These are phyloP conservation scores for Grantiella picta DNA, from an alignment of 2,113 vertebrate species.

Conservation along the genomic window DNA sequence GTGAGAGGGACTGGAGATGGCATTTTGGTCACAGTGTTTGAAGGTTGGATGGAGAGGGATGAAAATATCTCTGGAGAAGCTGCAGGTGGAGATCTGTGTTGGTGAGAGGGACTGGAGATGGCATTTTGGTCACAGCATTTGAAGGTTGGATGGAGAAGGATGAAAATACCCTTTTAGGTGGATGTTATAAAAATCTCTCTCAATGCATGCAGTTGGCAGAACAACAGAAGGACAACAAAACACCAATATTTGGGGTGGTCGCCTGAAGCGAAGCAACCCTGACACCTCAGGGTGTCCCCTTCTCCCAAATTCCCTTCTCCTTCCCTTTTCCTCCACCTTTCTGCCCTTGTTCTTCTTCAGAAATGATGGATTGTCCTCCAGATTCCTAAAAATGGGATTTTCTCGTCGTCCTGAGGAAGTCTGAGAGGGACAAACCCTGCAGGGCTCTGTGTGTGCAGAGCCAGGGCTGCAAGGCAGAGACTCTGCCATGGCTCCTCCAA, in stretches of 20 bases:
- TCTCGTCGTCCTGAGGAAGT: not conserved
- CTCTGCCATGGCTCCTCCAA: not conserved
- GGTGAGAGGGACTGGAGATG: not conserved
- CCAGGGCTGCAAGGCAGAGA: not conserved
- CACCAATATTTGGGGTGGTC: not conserved
- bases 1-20: not conserved
- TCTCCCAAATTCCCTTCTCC: not conserved
- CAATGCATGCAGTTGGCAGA: not conserved
- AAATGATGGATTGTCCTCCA: not conserved
- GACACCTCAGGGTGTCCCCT: not conserved
- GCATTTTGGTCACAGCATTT: too few relatives aligned
- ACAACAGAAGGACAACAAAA: not conserved
- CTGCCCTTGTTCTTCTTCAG: not conserved
- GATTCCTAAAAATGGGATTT: not conserved
- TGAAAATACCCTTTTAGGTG: not conserved
- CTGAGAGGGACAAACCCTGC: not conserved
- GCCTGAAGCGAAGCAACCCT: not conserved
- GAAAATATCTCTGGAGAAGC: not conserved
- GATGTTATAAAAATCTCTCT: not conserved
- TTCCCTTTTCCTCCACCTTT: not conserved
- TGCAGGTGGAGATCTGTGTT: not conserved
- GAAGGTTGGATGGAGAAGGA: too few relatives aligned
- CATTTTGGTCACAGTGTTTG: not conserved
- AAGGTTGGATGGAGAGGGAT: not conserved
- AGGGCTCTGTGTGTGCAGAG: not conserved